Evolutionary conservation across 2,113 vertebrate species (phyloP).

Genomic region (Perognathus longimembris): DNA sequence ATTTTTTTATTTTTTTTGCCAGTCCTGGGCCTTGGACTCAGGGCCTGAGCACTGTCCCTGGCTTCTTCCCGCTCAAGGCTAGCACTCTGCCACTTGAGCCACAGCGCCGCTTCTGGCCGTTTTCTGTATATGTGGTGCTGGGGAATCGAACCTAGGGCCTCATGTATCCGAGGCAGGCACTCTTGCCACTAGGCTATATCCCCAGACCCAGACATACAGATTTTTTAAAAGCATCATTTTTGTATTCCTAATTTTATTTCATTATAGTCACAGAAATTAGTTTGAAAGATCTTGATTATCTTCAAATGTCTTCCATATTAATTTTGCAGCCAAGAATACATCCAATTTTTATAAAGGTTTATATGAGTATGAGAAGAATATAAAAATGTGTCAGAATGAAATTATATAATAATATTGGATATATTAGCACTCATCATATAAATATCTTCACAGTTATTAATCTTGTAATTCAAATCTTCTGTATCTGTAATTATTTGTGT

Average conservation of each 20-base stretch:
- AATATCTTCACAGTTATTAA: neutral
- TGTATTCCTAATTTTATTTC: slow-evolving; percentile 38
- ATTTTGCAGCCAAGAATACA: neutral
- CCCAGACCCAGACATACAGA: neutral
- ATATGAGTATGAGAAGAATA: neutral
- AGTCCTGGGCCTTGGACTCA: too few species aligned
- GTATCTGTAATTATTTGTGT: neutral
- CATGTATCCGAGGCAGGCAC: too few species aligned
- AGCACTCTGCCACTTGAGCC: too few species aligned
- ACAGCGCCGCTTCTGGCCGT: too few species aligned
- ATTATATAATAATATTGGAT: too few species aligned
- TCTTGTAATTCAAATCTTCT: neutral
- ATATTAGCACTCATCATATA: neutral
- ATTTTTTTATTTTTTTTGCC: too few species aligned
- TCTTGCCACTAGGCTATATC: too few species aligned
- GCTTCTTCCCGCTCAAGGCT: too few species aligned
- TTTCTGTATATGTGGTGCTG: too few species aligned
- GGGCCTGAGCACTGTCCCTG: too few species aligned
- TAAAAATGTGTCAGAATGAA: too few species aligned
- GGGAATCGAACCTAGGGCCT: too few species aligned
- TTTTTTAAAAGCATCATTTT: neutral
- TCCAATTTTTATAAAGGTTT: slow-evolving; percentile 1
- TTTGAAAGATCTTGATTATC: neutral
- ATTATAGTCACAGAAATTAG: neutral
- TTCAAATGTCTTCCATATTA: neutral